A percentile compares a stretch with the other conserved stretches of the same genome.
Conservation (phyloP, 1,140 invertebrate species). For the Forficula auricularia region DNA sequence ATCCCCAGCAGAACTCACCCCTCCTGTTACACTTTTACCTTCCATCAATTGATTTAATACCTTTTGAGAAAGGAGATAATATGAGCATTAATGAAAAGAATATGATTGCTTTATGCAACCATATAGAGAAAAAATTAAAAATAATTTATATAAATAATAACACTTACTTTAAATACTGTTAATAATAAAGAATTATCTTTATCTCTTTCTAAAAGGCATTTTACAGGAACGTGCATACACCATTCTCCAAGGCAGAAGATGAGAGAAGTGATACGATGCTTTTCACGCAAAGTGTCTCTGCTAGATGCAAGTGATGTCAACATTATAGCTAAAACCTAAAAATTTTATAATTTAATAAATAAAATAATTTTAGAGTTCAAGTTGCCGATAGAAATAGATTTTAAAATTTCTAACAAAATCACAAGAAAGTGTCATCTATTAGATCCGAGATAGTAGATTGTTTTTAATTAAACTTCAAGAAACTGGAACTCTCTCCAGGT, state of each 20-base stretch:
- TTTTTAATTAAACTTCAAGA: too few relatives aligned
- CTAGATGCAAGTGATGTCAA: conserved; percentile 11
- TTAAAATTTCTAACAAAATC: too few relatives aligned
- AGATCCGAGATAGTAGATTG: too few relatives aligned
- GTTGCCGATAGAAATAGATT: too few relatives aligned
- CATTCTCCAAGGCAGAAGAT: conserved; percentile 84
- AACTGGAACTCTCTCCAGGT: too few relatives aligned
- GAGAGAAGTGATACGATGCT: conserved; percentile 60
- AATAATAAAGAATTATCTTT: conserved; percentile 33
- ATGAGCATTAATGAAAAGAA: too few relatives aligned
- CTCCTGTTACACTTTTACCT: background rate
- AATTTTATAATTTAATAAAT: conserved; percentile 11
- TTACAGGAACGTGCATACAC: conserved; percentile 57
- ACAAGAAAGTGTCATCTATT: too few relatives aligned
- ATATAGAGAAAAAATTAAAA: too few relatives aligned
- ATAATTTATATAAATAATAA: too few relatives aligned
- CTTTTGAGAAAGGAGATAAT: background rate
- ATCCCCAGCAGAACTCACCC: conserved; percentile 11
- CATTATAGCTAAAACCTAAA: conserved; percentile 37
- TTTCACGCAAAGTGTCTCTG: conserved; percentile 32
- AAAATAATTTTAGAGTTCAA: conserved; percentile 8
- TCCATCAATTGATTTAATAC: conserved; percentile 5
- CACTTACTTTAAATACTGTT: conserved; percentile 38
- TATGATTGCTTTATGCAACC: too few relatives aligned
- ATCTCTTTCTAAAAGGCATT: conserved; percentile 28